Evolutionary conservation across 2,797 vertebrate species (phyloP), one percentile per base, ranked within the genome.

Genomic region (Xenops minutus): DNA sequence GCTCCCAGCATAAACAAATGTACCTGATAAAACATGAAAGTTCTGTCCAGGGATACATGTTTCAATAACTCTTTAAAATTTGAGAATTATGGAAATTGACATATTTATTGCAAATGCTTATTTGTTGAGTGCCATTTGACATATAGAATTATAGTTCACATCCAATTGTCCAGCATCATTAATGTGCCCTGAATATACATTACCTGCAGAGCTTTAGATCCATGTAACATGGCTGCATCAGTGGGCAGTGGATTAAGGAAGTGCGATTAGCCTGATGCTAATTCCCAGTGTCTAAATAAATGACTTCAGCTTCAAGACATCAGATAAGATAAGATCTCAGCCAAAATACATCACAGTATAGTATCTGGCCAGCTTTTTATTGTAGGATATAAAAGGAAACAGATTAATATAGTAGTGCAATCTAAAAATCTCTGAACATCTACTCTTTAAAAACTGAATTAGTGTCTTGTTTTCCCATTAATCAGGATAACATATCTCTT

Each of bases 281-380:
- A 85, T 93, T 77, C 74, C 72, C 51, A 78, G 13, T 85, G 86
- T 89, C 95, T 94, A 95, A 88, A 95, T 95, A 91, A 96, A 83
- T 87, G 3, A 95, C 79, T 96, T 97, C 93, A 95, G 78, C 81
- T 94, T 95, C 85, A 91, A 93, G 55, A 92, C 34, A 93, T 81
- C 72, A 82, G 55, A 82, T 85, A 56, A 94, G 89, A 97, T 95
- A 95, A 78, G 62, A 90, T 72, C 59, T 64, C 41, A 89, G 93
- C 72, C 43, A 95, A 94, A 75, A 48, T 63, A 86, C 22, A 93
- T 76, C 87, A 88, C 4, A 49, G 56, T 80, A 64, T 29, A 80
- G 21, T 91, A 93, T 74, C 55, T 93, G 91, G 74, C 51, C 92
- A 73, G n/a, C 3, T 82, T 92, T 94, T 63, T 81, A 85, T 71